Conservation (phyloP, 2,888 invertebrate species). For the Elmis aenea region DNA sequence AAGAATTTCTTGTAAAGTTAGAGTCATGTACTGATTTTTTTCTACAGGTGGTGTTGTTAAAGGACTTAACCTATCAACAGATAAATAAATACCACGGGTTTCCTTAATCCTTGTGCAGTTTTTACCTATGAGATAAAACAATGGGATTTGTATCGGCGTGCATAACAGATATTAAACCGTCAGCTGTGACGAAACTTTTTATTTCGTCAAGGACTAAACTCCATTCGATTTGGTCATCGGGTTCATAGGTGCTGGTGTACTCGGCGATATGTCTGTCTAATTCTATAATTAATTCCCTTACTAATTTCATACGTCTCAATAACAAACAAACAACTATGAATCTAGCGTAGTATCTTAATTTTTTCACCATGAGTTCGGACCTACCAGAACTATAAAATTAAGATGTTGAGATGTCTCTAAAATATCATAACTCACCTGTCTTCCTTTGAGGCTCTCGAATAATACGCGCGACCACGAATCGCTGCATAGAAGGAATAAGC, state of each 20-base stretch:
- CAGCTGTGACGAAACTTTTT: conserved; percentile 89
- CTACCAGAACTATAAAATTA: conserved; percentile 32
- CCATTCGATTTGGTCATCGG: conserved; percentile 97
- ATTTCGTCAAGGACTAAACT: conserved; percentile 90
- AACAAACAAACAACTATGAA: conserved; percentile 95
- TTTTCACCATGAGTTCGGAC: conserved; percentile 95
- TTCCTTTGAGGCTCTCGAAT: conserved; percentile 88
- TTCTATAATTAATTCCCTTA: conserved; percentile 86
- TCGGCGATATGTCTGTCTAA: conserved; percentile 91
- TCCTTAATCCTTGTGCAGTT: too few species aligned
- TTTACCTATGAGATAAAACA: conserved; percentile 80
- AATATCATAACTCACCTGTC: conserved; percentile 60
- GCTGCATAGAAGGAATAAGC: conserved; percentile 96
- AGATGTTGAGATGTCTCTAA: conserved; percentile 1
- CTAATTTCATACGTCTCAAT: conserved; percentile 88
- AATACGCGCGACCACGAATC: conserved; percentile 88
- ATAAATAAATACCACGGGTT: too few species aligned
- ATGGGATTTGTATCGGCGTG: conserved; percentile 84
- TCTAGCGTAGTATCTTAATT: conserved; percentile 88
- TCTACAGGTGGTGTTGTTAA: conserved; percentile 84
- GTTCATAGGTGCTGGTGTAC: conserved; percentile 92
- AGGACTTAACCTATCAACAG: conserved; percentile 64
- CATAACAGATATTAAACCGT: conserved; percentile 81
- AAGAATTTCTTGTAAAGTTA: conserved; percentile 87
- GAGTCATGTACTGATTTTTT: conserved; percentile 77